A percentile compares a stretch with the other conserved stretches of the same genome.
These are phyloP conservation scores for Periplaneta americana DNA, from an alignment of 1,140 invertebrate genomes.

Conservation along the genomic window DNA sequence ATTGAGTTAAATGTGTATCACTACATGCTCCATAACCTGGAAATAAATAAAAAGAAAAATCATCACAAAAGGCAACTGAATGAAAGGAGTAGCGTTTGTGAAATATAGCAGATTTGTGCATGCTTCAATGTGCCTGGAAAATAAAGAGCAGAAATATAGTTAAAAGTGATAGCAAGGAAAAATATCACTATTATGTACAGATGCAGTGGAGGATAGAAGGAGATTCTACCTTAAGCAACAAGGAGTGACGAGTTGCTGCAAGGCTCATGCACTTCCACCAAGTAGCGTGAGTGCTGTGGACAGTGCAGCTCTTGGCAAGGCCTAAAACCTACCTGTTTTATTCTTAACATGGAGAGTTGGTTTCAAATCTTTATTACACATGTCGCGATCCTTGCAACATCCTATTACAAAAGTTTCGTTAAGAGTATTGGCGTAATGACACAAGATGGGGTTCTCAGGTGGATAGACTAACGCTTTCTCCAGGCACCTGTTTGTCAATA, in stretches of 20 bases:
- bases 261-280: background rate
- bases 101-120: background rate
- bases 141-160: slow-evolving; percentile 1
- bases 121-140: slow-evolving; percentile 9
- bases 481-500: slow-evolving; percentile 46
- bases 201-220: background rate
- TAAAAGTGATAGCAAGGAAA: background rate
- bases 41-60: background rate
- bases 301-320: background rate
- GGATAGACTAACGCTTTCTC: slow-evolving; percentile 43
- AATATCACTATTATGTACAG: background rate
- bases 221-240: background rate
- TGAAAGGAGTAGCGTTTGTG: background rate
- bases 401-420: slow-evolving; percentile 45
- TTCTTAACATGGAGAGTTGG: slow-evolving; percentile 21
- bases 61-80: background rate
- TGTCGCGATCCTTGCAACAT: slow-evolving; percentile 54
- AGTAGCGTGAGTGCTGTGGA: background rate
- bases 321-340: slow-evolving; percentile 10
- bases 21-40: background rate
- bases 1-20: background rate
- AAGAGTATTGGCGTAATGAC: slow-evolving; percentile 48
- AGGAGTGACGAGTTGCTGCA: background rate
- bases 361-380: slow-evolving; percentile 50
- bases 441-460: slow-evolving; percentile 52